Base-by-base conservation (phyloP, 2,113 vertebrate species). In the Brachyistius frenatus region DNA sequence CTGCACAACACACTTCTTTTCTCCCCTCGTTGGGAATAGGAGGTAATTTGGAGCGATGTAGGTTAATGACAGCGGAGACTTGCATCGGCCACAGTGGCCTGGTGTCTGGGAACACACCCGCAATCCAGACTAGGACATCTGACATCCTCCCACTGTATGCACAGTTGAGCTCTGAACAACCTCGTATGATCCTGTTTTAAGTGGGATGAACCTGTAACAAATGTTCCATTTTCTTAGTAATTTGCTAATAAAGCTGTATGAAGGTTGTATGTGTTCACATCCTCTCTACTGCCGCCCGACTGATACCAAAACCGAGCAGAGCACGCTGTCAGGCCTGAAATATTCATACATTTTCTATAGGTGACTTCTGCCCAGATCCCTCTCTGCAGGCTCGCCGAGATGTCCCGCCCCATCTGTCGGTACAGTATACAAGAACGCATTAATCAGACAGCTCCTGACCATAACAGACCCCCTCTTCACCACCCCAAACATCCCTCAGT, bases 11-110 rank as follows among this genome's bases (percentile, higher is more conserved):
- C 68, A 41, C 68, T 36, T 61, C 52, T 68, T 11, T 30, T 53
- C 53, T 61, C 57, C 49, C 44, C 85, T 92, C 87, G 5, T 80
- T 82, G 91, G 92, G 88, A 89, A 89, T 88, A 86, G 64, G 64
- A 87, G 78, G 82, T 87, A 89, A 90, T 91, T 92, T 89, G 78
- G 84, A 90, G 86, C 65, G 56, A 93, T 93, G 84, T 93, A 91
- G 91, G 92, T 93, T 92, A 93, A 93, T 93, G 90, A 93, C 82
- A 75, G 76, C 5, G 9, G 92, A 93, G 92, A 91, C 77, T 89
- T 84, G 79, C 14, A 50, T 73, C 30, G 83, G 73, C 80, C 84
- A 14, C 87, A 76, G 76, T 73, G 81, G 83, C 83, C 80, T 49
- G 72, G 82, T 83, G 86, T 87, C 82, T 91, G 83, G 71, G 69